Conservation (phyloP, 2,113 vertebrate species). For the Callorhinus ursinus region DNA sequence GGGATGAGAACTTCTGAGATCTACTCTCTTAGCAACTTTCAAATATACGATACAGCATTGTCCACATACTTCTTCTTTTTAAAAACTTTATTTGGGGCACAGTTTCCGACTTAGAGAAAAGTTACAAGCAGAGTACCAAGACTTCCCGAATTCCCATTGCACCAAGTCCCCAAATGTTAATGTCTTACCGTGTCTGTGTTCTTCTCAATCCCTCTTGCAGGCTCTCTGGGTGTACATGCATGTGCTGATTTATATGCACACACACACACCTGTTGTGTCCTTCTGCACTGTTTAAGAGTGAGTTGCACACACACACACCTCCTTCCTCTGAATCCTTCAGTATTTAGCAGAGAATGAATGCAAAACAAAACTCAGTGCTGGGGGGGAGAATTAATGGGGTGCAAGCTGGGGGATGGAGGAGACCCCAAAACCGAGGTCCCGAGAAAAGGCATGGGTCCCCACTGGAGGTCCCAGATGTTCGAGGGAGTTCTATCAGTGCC, state of each 20-base stretch:
- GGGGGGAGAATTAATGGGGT: background rate
- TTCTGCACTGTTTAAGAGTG: background rate
- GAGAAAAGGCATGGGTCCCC: background rate
- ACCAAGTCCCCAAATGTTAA: accelerated
- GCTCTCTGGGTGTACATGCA: background rate
- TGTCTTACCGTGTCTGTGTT: accelerated
- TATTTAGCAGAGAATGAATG: background rate
- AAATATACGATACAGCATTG: background rate
- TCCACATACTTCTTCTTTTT: background rate
- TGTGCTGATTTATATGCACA: background rate
- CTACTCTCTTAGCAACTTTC: background rate
- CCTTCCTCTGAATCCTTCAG: background rate
- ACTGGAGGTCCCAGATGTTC: background rate
- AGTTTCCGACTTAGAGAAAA: background rate
- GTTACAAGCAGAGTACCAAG: background rate
- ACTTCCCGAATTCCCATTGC: background rate
- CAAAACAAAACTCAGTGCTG: background rate
- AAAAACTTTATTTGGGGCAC: background rate
- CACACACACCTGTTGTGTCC: background rate
- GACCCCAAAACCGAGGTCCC: background rate
- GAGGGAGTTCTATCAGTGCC: background rate
- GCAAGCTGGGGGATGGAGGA: background rate
- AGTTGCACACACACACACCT: background rate
- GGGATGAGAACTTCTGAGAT: background rate
- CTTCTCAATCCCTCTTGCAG: accelerated